phyloP scores from a whole-genome alignment of 2,888 invertebrate species.

The Sclerodermus sp. region DNA sequence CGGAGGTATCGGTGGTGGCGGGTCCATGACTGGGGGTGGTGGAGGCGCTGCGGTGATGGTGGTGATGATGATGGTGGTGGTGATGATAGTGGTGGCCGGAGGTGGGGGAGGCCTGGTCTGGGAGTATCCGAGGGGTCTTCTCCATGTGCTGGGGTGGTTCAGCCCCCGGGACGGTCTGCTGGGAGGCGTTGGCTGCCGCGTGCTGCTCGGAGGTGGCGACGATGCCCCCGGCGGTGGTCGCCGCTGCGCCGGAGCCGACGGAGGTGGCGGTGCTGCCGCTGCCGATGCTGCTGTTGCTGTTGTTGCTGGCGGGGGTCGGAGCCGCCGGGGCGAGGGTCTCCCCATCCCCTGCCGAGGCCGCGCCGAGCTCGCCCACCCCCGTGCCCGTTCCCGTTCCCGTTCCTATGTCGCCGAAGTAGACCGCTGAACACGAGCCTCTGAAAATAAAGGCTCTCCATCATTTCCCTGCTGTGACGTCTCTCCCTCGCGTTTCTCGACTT shows the following conservation, averaged over 20 bases:
- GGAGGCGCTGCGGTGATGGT: slow-evolving; percentile 29
- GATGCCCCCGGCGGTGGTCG: slow-evolving; percentile 20
- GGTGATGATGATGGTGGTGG: slow-evolving; percentile 28
- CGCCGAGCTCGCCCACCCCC: slow-evolving; percentile 36
- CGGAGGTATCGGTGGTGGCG: slow-evolving; percentile 24
- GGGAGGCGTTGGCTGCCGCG: slow-evolving; percentile 20
- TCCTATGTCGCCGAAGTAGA: slow-evolving; percentile 48
- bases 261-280: slow-evolving; percentile 25
- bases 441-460: too few species aligned
- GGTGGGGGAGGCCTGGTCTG: slow-evolving; percentile 36
- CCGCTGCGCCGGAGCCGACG: slow-evolving; percentile 18
- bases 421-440: slow-evolving; percentile 46
- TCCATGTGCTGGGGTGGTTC: slow-evolving; percentile 40
- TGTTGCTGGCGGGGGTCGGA: slow-evolving; percentile 30
- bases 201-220: slow-evolving; percentile 14
- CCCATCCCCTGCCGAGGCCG: slow-evolving; percentile 33
- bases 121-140: slow-evolving; percentile 43
- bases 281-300: slow-evolving; percentile 3
- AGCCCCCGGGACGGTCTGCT: slow-evolving; percentile 30
- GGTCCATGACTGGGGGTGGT: slow-evolving; percentile 23
- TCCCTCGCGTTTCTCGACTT: too few species aligned
- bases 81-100: slow-evolving; percentile 38
- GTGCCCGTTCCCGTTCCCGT: slow-evolving; percentile 38
- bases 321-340: slow-evolving; percentile 33
- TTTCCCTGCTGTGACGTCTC: too few species aligned